Base-by-base conservation (phyloP, 2,888 invertebrate genomes). In the Horisme vitalbata region DNA sequence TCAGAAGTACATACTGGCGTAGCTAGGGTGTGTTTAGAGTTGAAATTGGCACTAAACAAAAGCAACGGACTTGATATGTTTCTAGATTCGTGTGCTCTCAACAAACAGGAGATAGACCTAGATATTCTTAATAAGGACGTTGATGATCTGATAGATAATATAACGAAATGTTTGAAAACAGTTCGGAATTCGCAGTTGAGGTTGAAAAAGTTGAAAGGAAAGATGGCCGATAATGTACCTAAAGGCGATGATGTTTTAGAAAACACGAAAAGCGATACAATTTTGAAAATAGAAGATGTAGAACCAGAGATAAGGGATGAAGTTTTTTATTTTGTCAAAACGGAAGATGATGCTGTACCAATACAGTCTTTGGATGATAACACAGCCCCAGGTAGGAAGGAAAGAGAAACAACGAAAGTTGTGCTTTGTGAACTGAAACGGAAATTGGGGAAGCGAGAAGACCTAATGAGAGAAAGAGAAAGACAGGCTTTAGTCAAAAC, bases 401-500 rank as follows among this genome's bases (percentile, higher is more conserved):
- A 90, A 45, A 83, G 67, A 9, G 83, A 87, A 11, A 63, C 74
- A 0, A 80, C 83, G 1, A 83, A 79, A 64, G 65, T 87, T 1
- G 88, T 90, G 5, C 47, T 90, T 1, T 68, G 65, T 7, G 90
- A 90, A 55, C 58, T 90, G 27, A 86, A 76, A 65, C 74, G 83
- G 41, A 87, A 86, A 55, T 55, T 90, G 55, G 84, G 87, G 24
- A 85, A 83, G 55, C 63, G 90, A 54, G 90, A 90, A 37, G 90
- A 90, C 36, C 45, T 83, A 1, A 90, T 90, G 90, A 67, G 89
- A 1, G 89, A 87, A 49, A 72, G 90, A 45, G 90, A 90, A 52
- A 79, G 86, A 15, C 85, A 82, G 56, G 90, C 90, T 7, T 56
- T 90, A 8, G 77, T 66, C 1, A 89, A 87, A 68, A 88, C 89